A percentile compares a stretch with the other conserved stretches of the same genome.
Evolutionary conservation across 2,797 vertebrate species (phyloP).

Genomic region (Lophura swinhoii): DNA sequence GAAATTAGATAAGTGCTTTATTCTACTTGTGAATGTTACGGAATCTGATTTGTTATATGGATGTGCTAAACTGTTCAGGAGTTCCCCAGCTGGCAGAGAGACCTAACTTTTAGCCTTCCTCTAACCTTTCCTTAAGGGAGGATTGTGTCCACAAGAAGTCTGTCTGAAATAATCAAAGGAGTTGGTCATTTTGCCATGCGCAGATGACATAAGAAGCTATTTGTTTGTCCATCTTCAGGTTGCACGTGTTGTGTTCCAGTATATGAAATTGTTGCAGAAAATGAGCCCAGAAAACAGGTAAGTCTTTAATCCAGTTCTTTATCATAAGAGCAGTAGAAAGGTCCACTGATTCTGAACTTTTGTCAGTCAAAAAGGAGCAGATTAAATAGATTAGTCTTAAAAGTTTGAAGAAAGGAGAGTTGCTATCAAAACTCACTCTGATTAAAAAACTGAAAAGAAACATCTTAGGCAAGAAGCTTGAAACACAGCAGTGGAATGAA

Average conservation of each 20-base stretch:
- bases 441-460: not conserved
- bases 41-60: not conserved
- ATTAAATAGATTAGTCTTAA: not conserved
- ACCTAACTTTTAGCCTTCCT: not conserved
- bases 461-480: not conserved
- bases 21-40: not conserved
- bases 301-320: not conserved
- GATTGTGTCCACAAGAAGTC: not conserved
- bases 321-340: not conserved
- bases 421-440: not conserved
- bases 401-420: not conserved
- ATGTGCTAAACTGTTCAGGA: not conserved
- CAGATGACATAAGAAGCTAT: not conserved
- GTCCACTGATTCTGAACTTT: not conserved
- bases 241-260: slow-evolving; percentile 89
- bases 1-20: not conserved
- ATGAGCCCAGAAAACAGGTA: slow-evolving; percentile 89
- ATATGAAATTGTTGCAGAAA: slow-evolving; percentile 91
- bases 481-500: not conserved
- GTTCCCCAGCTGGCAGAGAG: not conserved
- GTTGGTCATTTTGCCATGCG: not conserved
- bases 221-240: slow-evolving; percentile 78
- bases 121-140: not conserved
- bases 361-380: not conserved
- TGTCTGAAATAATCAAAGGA: not conserved